Base-by-base conservation (phyloP, 2,797 vertebrate genomes). In the Ctenosaura bakeri region DNA sequence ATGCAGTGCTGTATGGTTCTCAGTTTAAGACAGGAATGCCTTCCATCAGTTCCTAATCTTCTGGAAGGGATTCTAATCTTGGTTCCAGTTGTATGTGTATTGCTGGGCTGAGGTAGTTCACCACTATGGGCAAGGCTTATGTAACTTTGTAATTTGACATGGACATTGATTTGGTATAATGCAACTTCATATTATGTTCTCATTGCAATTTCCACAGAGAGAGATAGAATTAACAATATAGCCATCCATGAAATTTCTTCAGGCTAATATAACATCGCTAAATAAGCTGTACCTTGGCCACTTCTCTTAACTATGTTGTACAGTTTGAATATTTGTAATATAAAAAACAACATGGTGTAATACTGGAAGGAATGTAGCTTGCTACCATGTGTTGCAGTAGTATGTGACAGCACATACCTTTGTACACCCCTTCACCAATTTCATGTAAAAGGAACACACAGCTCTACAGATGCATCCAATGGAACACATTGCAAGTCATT, bases 61-160 rank as follows among this genome's bases (percentile, higher is more conserved):
- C 90, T 94, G 93, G 93, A 88, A 80, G 88, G 69, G 0, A 56
- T 80, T 94, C 87, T 81, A 54, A 90, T 92, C 79, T 86, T 4
- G 13, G 74, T n/a, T 69, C 69, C 79, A 88, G 52, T 10, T 73
- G 18, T 26, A 35, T 8, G 29, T 52, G n/a, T 4, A 74, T 50
- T 12, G 54, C 29, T 22, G 35, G 24, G 1, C 12, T 32, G 42
- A 12, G 26, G 82, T 82, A 81, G 18, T n/a, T 76, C 38, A 35
- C n/a, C 26, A 87, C 84, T 38, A 64, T 79, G 7, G 59, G 26
- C 26, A 64, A 5, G 10, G 24, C 12, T 20, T 42, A 84, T 4
- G 35, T 35, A 62, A 9, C 20, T 64, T 18, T 64, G 32, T 74
- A n/a, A 85, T 87, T 66, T 5, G 66, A 52, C 52, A n/a, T 26